These are phyloP conservation scores for Podiceps cristatus DNA, from an alignment of 2,113 vertebrate species.

Conservation along the genomic window DNA sequence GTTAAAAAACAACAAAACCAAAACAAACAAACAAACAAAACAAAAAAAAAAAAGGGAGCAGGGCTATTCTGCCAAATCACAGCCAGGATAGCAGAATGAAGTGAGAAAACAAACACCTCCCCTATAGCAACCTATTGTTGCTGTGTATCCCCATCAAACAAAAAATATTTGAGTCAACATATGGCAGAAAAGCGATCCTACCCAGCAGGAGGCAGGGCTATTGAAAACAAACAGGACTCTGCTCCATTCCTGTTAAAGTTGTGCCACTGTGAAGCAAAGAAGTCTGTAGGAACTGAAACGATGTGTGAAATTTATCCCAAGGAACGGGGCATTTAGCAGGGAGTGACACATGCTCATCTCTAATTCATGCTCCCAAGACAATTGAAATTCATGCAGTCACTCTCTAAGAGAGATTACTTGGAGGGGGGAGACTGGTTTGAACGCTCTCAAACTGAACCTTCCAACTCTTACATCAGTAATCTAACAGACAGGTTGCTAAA, in stretches of 20 bases:
- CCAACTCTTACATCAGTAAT: not conserved
- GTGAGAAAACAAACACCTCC: not conserved
- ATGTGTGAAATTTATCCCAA: not conserved
- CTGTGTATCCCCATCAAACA: not conserved
- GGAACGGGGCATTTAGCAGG: not conserved
- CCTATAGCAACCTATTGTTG: not conserved
- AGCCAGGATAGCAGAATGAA: not conserved
- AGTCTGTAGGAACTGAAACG: not conserved
- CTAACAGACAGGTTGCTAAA: not conserved
- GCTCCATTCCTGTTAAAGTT: not conserved
- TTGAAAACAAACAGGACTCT: not conserved
- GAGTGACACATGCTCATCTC: not conserved
- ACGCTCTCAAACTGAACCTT: not conserved
- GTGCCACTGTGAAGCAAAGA: not conserved
- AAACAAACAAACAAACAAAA: not conserved
- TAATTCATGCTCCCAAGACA: not conserved
- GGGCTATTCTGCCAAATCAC: not conserved
- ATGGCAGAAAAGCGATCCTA: not conserved
- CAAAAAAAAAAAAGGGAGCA: not conserved
- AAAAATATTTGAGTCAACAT: not conserved
- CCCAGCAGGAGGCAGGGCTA: not conserved
- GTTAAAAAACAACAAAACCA: not conserved
- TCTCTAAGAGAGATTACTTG: not conserved
- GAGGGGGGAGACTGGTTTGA: not conserved
- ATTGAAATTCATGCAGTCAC: not conserved